Base-by-base conservation (phyloP, 2,888 invertebrate species). In the Andrena camellia region DNA sequence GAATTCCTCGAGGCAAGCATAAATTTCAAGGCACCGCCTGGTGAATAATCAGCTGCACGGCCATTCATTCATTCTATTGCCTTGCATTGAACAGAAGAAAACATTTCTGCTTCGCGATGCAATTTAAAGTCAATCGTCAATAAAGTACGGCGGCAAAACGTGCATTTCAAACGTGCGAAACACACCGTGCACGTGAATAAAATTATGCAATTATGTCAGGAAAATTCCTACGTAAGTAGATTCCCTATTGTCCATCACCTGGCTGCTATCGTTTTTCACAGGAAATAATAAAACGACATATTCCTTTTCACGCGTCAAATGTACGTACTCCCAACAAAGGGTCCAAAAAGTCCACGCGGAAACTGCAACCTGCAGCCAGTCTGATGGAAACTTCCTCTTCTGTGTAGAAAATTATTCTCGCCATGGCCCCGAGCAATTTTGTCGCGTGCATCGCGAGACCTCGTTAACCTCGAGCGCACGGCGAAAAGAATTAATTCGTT, bases 401-500 rank as follows among this genome's bases (percentile, higher is more conserved):
- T 59, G 20, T 13, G 59, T 50, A n/a, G 52, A 63, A 64, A 83
- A 70, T 85, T 57, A 66, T n/a, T 35, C 17, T 26, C n/a, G 20
- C 17, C 57, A 33, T 35, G 20, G 59, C 54, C 33, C 17, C 2
- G 57, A 17, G 52, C 26, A 59, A 69, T 73, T 70, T 66, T 8
- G 50, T 70, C 68, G 60, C 77, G 64, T 67, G 72, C 50, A 54
- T 64, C 66, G 35, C 79, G 68, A 81, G 79, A 69, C 59, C 84
- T 85, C 74, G 81, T 87, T 88, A 89, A 82, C 83, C 85, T 86
- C 87, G 87, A 82, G n/a, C 81, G 86, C 85, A 84, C 85, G 85
- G 78, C 86, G 82, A 76, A 85, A 85, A 84, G 81, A 84, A 90
- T 91, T 90, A 88, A 90, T 90, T 85, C 82, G 85, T 81, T 80